Conservation (phyloP, 2,888 invertebrate species). For the Linnaemya tessellans region DNA sequence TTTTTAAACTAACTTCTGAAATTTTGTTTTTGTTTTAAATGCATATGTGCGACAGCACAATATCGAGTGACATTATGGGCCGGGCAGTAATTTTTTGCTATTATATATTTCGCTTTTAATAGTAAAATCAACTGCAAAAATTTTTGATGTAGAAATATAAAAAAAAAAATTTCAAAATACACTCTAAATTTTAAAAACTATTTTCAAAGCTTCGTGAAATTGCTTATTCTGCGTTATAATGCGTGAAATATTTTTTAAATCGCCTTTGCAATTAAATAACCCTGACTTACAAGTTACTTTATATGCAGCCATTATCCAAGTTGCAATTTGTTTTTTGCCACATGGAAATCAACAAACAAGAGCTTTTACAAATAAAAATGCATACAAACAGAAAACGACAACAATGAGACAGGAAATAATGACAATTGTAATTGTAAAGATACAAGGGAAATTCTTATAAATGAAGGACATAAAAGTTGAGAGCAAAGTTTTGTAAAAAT, state of each 20-base stretch:
- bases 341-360: neutral
- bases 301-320: neutral
- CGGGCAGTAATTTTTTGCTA: no score
- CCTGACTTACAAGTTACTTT: neutral
- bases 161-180: no score
- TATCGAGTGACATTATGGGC: no score
- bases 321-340: neutral
- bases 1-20: no score
- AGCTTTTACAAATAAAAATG: neutral
- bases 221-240: no score
- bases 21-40: no score
- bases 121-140: no score
- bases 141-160: no score
- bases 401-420: constrained; percentile 4
- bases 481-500: neutral
- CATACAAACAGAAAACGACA: neutral
- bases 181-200: no score
- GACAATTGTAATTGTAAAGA: constrained; percentile 3
- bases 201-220: no score
- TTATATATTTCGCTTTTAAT: no score
- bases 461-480: neutral
- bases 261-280: neutral
- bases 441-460: neutral
- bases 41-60: no score
- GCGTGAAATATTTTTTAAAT: neutral